A percentile compares a stretch with the other conserved stretches of the same genome.
These are phyloP conservation scores for Catamblyrhynchus diadema DNA, from an alignment of 2,797 vertebrate species.

Conservation along the genomic window DNA sequence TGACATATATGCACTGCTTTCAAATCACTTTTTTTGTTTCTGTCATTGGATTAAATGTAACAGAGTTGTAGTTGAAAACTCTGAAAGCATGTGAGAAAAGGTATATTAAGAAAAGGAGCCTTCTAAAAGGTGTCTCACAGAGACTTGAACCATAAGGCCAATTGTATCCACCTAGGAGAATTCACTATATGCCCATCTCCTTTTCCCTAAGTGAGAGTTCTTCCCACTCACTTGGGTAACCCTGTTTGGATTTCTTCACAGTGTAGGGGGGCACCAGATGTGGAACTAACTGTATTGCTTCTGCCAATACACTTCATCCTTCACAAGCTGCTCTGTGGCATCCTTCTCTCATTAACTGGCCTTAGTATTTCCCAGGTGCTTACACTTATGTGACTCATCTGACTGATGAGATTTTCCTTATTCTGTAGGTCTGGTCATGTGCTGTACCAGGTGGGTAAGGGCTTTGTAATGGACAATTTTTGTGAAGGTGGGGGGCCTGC, in stretches of 20 bases:
- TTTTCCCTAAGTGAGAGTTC: background rate
- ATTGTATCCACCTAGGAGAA: background rate
- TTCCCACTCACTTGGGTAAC: background rate
- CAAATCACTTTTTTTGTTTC: background rate
- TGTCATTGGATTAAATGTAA: background rate
- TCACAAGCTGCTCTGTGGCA: background rate
- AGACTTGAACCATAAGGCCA: fast-evolving
- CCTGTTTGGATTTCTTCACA: background rate
- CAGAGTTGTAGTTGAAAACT: background rate
- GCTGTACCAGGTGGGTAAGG: background rate
- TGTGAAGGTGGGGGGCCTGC: background rate
- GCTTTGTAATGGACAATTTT: background rate
- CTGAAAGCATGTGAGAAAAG: background rate
- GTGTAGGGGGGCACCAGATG: background rate
- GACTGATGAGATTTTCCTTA: background rate
- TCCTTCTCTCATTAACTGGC: background rate
- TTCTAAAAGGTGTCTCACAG: background rate
- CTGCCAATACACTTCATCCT: background rate
- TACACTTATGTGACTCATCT: fast-evolving
- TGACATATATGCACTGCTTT: background rate
- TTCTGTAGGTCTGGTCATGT: background rate
- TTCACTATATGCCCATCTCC: background rate
- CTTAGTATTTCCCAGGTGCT: background rate
- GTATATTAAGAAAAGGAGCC: background rate
- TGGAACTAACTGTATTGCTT: background rate